Evolutionary conservation across 30 jellyfish, hydroid and myxozoan genomes (phyloP).

Genomic region (Rhopilema esculentum): DNA sequence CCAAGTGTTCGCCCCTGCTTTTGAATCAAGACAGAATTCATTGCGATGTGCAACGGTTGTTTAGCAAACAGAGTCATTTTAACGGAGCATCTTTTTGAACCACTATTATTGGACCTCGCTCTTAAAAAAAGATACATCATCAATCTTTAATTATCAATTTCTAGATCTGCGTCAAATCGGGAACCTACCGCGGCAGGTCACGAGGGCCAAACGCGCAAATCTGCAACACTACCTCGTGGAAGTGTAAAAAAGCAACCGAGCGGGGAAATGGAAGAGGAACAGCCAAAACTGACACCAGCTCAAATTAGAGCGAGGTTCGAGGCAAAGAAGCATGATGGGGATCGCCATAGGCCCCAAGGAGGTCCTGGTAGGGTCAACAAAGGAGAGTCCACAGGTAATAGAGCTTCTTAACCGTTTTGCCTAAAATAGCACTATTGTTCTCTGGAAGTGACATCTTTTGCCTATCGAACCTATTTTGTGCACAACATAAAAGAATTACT

Average conservation of each 20-base stretch:
- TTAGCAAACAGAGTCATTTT: too few relatives aligned
- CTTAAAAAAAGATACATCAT: not conserved
- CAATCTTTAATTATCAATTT: not conserved
- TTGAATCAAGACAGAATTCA: too few relatives aligned
- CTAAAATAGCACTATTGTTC: too few relatives aligned
- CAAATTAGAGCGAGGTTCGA: conserved; percentile 80
- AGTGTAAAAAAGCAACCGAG: conserved; percentile 57
- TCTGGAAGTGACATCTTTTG: too few relatives aligned
- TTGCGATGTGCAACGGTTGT: too few relatives aligned
- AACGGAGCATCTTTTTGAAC: too few relatives aligned
- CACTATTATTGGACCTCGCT: not conserved
- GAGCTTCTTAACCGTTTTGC: not conserved
- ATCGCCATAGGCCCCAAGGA: conserved; percentile 16
- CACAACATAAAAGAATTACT: too few relatives aligned
- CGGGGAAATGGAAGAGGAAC: conserved; percentile 56
- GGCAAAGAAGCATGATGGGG: conserved; percentile 25
- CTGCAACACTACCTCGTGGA: conserved; percentile 56
- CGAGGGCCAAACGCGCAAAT: conserved; percentile 53
- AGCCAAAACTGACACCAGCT: conserved; percentile 76
- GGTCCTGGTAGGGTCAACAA: conserved; percentile 2
- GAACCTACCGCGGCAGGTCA: conserved; percentile 29
- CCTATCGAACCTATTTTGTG: too few relatives aligned
- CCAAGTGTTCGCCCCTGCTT: too few relatives aligned
- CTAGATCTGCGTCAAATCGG: conserved; percentile 57
- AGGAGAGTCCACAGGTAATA: not conserved